Base-by-base conservation (phyloP, 2,797 vertebrate genomes). In the Remorina albescens region DNA sequence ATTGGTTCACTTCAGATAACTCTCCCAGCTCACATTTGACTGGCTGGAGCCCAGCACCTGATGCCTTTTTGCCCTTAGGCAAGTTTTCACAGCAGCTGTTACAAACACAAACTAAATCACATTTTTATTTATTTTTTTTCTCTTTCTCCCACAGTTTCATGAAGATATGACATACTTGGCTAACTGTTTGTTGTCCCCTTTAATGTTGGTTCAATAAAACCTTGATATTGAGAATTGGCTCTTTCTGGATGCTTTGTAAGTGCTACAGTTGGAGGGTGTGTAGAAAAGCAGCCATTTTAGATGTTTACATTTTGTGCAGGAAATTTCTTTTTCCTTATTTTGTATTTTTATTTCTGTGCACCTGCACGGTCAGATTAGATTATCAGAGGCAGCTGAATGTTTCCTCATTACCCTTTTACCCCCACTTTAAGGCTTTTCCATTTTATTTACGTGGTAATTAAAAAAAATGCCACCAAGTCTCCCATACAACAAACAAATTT, bases 31-130 rank as follows among this genome's bases (percentile, higher is more conserved):
- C 44, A 3, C 21, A 42, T 47, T 21, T 23, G 59, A 41, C 46
- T n/a, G 21, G 12, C 54, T 25, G 6, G 56, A 72, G 76, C 54
- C 67, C 54, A 25, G 64, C 30, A 50, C 5, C 58, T 26, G 60
- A 58, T 28, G 37, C 39, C 47, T 55, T 36, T 19, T 55, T 57
- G 65, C 58, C 21, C 9, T 15, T 0, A 41, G 56, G 70, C 58
- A 65, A 46, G 34, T 68, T 69, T 76, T 54, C 37, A 50, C 34
- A 23, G 49, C 80, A 87, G 87, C 85, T 87, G 83, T 76, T 66
- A n/a, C n/a, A n/a, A n/a, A n/a, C n/a, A n/a, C n/a, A n/a, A n/a
- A 71, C n/a, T 67, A 65, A 62, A 78, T 74, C 77, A 56, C 67
- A 75, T 67, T 56, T 75, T 76, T 44, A 76, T 76, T 75, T 36